Evolutionary conservation across 2,113 vertebrate species (phyloP).

Genomic region (Gasterosteus aculeatus): DNA sequence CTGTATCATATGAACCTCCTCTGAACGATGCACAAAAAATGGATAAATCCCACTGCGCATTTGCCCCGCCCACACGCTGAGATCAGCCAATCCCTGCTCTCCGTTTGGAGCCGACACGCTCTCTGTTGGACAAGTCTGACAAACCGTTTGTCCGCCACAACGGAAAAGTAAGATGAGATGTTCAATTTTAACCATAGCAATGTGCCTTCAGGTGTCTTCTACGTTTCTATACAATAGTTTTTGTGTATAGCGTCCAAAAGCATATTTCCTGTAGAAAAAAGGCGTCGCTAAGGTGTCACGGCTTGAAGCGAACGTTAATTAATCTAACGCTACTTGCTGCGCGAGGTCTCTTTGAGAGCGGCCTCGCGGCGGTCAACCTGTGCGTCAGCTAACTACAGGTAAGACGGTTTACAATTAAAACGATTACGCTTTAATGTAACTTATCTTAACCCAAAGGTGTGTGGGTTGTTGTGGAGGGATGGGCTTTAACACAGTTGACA

Average conservation of each 20-base stretch:
- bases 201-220: neutral
- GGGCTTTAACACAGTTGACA: neutral
- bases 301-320: neutral
- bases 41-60: neutral
- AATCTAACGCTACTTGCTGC: neutral
- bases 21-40: neutral
- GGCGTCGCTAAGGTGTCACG: neutral
- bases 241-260: neutral
- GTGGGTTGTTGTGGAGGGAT: neutral
- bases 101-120: neutral
- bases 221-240: neutral
- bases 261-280: neutral
- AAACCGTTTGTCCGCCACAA: neutral
- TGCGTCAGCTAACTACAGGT: neutral
- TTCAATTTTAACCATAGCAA: accelerated
- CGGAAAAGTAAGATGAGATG: neutral
- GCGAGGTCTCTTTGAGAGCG: neutral
- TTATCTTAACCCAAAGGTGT: neutral
- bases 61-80: neutral
- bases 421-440: neutral
- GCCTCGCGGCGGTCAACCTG: neutral
- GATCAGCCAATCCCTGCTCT: neutral
- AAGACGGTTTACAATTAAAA: neutral
- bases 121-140: neutral
- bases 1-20: neutral